A percentile compares a stretch with the other conserved stretches of the same genome.
Conservation (phyloP, 2,888 invertebrate genomes). For the Lepidocyrtoides sp. region DNA sequence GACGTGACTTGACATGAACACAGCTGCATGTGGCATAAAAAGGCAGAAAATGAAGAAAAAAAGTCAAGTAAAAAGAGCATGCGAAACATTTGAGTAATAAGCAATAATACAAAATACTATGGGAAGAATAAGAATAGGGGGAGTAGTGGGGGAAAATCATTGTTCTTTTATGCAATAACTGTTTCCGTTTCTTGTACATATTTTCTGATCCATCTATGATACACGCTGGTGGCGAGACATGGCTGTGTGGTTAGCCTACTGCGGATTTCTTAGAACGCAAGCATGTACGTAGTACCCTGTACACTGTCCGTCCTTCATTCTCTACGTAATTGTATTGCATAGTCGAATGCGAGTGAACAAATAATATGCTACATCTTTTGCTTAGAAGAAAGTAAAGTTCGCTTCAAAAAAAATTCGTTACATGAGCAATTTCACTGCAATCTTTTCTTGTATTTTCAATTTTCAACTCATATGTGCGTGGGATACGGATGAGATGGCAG, state of each 20-base stretch:
- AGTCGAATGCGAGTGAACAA: too few species aligned
- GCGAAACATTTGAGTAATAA: background rate
- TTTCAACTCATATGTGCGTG: too few species aligned
- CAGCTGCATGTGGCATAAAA: slow-evolving; percentile 32
- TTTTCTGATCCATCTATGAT: slow-evolving; percentile 27
- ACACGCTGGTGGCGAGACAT: background rate
- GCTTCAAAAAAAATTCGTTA: too few species aligned
- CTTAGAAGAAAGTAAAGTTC: too few species aligned
- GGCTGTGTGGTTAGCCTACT: background rate
- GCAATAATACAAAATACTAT: background rate
- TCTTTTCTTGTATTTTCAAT: too few species aligned
- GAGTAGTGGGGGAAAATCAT: background rate
- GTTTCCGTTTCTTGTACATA: slow-evolving; percentile 62
- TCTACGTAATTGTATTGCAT: too few species aligned
- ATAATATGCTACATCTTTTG: too few species aligned
- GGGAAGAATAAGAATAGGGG: background rate
- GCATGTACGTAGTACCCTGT: too few species aligned
- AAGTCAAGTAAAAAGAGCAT: background rate
- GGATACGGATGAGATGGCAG: too few species aligned
- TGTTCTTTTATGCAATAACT: slow-evolving; percentile 50
- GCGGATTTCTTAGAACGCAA: too few species aligned
- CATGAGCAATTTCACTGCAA: too few species aligned
- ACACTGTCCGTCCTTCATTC: too few species aligned
- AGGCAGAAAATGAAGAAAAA: slow-evolving; percentile 8
- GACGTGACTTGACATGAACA: slow-evolving; percentile 66